phyloP scores from a whole-genome alignment of 2,797 vertebrate genomes.

The Hozukius guyotensis region DNA sequence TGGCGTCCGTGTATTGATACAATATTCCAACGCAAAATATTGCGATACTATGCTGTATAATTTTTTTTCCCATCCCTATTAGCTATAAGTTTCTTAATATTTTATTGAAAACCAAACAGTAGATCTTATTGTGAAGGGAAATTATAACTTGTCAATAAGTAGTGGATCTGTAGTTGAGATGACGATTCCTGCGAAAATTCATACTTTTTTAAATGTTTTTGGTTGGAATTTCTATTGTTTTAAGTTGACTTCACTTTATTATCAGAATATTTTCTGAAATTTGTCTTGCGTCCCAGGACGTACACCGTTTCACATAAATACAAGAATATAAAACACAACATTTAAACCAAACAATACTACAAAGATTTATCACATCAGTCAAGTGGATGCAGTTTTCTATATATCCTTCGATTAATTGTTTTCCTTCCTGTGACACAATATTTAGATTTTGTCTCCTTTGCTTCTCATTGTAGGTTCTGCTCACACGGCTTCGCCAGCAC shows the following conservation, averaged over 20 bases:
- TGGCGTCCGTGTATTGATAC: too few species aligned
- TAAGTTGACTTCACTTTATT: not conserved
- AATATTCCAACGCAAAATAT: too few species aligned
- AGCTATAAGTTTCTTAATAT: too few species aligned
- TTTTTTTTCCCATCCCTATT: too few species aligned
- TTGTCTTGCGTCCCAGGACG: not conserved
- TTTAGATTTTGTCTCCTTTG: constrained; percentile 32
- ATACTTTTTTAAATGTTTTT: not conserved
- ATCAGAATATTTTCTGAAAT: not conserved
- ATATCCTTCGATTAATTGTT: not conserved
- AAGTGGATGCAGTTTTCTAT: not conserved
- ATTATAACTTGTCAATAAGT: not conserved
- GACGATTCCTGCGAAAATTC: not conserved
- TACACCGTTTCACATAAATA: not conserved
- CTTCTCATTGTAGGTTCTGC: constrained; percentile 43
- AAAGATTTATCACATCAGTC: not conserved
- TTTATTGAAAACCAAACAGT: not conserved
- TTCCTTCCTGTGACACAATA: not conserved
- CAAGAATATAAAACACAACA: not conserved
- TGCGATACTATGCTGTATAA: too few species aligned
- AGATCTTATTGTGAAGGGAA: not conserved
- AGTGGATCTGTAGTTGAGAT: not conserved
- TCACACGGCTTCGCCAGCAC: constrained; percentile 35
- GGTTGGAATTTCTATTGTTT: not conserved
- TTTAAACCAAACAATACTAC: not conserved